Conservation (phyloP, 2,113 vertebrate genomes). For the Paedocypris sp. region DNA sequence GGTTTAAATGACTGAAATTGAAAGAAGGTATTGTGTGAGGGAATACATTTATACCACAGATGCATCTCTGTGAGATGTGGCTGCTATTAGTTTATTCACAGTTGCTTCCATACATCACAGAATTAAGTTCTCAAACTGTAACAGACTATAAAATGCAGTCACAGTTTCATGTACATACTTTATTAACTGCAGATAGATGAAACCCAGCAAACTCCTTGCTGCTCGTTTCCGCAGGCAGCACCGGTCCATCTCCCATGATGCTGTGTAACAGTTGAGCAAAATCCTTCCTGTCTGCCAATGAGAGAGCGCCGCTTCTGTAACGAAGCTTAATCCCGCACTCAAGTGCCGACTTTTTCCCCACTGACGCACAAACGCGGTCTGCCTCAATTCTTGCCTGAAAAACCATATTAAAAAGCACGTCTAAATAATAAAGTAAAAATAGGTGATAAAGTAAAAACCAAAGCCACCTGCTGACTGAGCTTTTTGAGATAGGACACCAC, state of each 20-base stretch:
- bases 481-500: constrained; percentile 97
- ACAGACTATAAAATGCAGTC: too few relatives aligned
- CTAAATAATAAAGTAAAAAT: not conserved
- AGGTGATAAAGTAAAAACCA: not conserved
- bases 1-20: constrained; percentile 89
- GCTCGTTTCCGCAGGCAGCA: constrained; percentile 75
- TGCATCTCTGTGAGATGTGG: too few relatives aligned
- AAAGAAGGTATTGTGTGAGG: too few relatives aligned
- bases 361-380: constrained; percentile 80
- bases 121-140: too few relatives aligned
- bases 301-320: constrained; percentile 70
- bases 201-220: constrained; percentile 92
- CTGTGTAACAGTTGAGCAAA: constrained; percentile 84
- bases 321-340: constrained; percentile 87
- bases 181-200: constrained; percentile 84
- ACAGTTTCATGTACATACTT: constrained; percentile 55
- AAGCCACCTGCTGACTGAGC: constrained; percentile 85
- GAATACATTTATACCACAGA: too few relatives aligned
- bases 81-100: too few relatives aligned
- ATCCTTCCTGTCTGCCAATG: constrained; percentile 76
- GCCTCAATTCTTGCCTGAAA: constrained; percentile 89
- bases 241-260: constrained; percentile 72
- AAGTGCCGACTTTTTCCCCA: constrained; percentile 77
- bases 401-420: not conserved
- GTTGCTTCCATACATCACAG: too few relatives aligned